Conservation (phyloP, 1,140 invertebrate genomes). For the Phortica variegata region DNA sequence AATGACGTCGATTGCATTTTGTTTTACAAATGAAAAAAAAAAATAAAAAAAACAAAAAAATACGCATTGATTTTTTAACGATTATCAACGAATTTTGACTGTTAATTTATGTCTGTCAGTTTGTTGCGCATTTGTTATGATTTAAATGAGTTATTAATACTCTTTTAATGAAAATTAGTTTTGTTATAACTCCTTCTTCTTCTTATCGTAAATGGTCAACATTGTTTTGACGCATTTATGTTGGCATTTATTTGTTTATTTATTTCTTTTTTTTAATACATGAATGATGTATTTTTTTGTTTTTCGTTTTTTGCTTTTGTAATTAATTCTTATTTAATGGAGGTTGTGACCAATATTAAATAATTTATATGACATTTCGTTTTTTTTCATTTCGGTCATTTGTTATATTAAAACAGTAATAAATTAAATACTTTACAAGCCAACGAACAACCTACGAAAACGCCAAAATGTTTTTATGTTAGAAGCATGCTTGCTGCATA, state of each 20-base stretch:
- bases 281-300: no score
- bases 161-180: conserved; percentile 13
- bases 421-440: conserved; percentile 24
- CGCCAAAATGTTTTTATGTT: conserved; percentile 26
- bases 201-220: no score
- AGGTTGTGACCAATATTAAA: conserved; percentile 12
- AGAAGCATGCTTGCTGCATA: conserved; percentile 27
- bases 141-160: conserved; percentile 17
- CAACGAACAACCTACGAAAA: conserved; percentile 7
- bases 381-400: conserved; percentile 1
- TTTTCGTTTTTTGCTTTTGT: no score
- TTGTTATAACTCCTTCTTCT: no score
- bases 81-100: no score
- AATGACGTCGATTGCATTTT: no score
- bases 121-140: conserved; percentile 17
- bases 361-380: conserved; percentile 22
- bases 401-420: conserved; percentile 6
- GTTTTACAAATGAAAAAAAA: neutral
- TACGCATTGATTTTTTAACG: no score
- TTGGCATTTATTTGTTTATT: no score
- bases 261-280: neutral
- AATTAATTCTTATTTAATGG: neutral
- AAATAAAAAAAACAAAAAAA: neutral
- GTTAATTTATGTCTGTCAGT: no score
- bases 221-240: neutral